Percentiles rank a stretch among this genome's conserved stretches.
Conservation (phyloP, 2,888 invertebrate genomes). For the Drosophila atripex region DNA sequence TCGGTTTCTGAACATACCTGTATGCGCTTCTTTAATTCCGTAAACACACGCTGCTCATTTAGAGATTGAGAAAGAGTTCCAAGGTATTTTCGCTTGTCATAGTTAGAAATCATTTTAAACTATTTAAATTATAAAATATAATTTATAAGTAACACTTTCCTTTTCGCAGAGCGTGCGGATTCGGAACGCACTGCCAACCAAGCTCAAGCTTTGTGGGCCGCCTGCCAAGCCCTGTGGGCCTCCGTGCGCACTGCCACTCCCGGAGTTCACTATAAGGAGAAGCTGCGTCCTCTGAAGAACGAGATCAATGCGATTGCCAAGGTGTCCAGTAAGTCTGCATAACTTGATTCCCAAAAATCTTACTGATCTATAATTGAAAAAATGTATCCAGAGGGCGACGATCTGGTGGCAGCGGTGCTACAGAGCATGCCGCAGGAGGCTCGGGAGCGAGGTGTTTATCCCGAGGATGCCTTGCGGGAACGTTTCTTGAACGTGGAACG, state of each 20-base stretch:
- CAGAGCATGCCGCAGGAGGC: constrained; percentile 91
- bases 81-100: constrained; percentile 76
- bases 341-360: too few species aligned
- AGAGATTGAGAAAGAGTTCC: constrained; percentile 83
- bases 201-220: constrained; percentile 96
- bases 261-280: constrained; percentile 85
- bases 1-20: constrained; percentile 15
- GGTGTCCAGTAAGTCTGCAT: constrained; percentile 87
- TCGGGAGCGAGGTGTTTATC: constrained; percentile 91
- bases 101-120: not conserved
- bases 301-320: constrained; percentile 90
- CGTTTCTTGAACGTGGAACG: constrained; percentile 92
- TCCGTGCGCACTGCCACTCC: constrained; percentile 88
- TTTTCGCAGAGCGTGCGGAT: constrained; percentile 87
- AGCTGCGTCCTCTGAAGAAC: constrained; percentile 87
- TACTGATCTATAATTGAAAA: too few species aligned
- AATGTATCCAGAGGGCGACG: constrained; percentile 90
- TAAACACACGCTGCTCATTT: constrained; percentile 64
- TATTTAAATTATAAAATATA: not conserved
- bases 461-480: constrained; percentile 93
- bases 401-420: constrained; percentile 91
- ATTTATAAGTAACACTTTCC: not conserved
- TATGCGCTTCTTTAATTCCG: constrained; percentile 7
- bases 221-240: constrained; percentile 93
- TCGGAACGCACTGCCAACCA: constrained; percentile 90